A percentile compares a stretch with the other conserved stretches of the same genome.
Evolutionary conservation across 2,113 vertebrate genomes (phyloP).

Genomic region (Cebidichthys violaceus): DNA sequence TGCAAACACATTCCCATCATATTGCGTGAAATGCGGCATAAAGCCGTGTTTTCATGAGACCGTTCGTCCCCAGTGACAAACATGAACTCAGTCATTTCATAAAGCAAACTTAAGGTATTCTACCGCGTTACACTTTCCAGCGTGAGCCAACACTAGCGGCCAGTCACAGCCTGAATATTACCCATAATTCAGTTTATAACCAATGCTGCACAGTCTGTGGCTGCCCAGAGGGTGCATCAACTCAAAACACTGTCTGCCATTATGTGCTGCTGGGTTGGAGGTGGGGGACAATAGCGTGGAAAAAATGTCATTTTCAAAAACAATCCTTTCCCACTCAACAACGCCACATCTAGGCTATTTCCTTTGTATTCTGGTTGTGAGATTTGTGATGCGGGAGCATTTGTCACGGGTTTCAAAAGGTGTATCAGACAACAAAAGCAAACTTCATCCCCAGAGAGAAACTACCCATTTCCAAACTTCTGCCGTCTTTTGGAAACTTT

Average conservation of each 20-base stretch:
- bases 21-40: constrained; percentile 53
- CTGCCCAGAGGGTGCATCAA: constrained; percentile 78
- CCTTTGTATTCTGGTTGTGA: constrained; percentile 85
- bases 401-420: constrained; percentile 84
- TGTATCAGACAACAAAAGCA: constrained; percentile 82
- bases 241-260: constrained; percentile 81
- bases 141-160: constrained; percentile 70
- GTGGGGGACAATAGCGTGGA: constrained; percentile 78
- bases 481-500: constrained; percentile 62
- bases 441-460: constrained; percentile 73
- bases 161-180: constrained; percentile 80
- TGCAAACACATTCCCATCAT: constrained; percentile 50
- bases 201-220: constrained; percentile 80
- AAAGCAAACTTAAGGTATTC: constrained; percentile 72
- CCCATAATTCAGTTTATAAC: constrained; percentile 81
- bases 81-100: constrained; percentile 69
- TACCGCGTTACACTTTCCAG: constrained; percentile 60
- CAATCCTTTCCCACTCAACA: constrained; percentile 81
- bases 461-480: constrained; percentile 75
- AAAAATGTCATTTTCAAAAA: constrained; percentile 84
- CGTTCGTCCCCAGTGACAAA: constrained; percentile 60
- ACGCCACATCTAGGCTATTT: constrained; percentile 83
- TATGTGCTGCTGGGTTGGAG: constrained; percentile 77
- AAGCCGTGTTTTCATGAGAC: constrained; percentile 44
- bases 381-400: constrained; percentile 85